phyloP scores from a whole-genome alignment of 1,140 invertebrate genomes.

The Fopius arisanus region DNA sequence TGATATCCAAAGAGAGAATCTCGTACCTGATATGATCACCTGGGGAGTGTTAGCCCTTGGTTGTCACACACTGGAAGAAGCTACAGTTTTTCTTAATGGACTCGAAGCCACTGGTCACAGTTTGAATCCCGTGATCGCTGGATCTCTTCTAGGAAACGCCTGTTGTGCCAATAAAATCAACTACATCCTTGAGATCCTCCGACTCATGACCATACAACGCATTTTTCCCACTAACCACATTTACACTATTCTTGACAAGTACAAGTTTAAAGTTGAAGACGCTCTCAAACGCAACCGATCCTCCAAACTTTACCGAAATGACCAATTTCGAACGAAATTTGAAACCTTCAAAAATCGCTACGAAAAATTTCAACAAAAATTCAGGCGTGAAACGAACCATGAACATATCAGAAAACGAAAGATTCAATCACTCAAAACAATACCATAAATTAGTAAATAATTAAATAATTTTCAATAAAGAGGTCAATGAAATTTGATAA shows the following conservation, averaged over 20 bases:
- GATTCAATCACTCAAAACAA: not conserved
- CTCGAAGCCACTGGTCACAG: conserved; percentile 74
- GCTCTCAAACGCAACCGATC: conserved; percentile 27
- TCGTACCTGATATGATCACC: conserved; percentile 80
- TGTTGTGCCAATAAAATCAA: conserved; percentile 67
- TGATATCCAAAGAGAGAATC: conserved; percentile 68
- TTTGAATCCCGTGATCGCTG: conserved; percentile 77
- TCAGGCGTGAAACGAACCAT: not conserved
- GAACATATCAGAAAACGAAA: not conserved
- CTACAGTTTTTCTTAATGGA: conserved; percentile 70
- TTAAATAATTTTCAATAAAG: not conserved
- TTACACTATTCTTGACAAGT: conserved; percentile 67
- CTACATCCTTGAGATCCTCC: conserved; percentile 75
- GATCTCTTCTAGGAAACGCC: conserved; percentile 73
- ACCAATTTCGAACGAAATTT: not conserved
- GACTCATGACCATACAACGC: conserved; percentile 68
- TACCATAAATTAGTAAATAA: not conserved
- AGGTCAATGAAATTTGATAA: not conserved
- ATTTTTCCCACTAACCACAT: conserved; percentile 68
- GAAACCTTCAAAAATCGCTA: not conserved
- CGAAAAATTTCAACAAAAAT: not conserved
- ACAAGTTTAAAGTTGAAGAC: conserved; percentile 59
- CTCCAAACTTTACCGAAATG: not conserved
- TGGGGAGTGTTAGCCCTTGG: conserved; percentile 85
- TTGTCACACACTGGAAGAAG: conserved; percentile 71